A percentile compares a stretch with the other conserved stretches of the same genome.
phyloP scores from a whole-genome alignment of 2,888 invertebrate species.

The Ceratothoa steindachneri region DNA sequence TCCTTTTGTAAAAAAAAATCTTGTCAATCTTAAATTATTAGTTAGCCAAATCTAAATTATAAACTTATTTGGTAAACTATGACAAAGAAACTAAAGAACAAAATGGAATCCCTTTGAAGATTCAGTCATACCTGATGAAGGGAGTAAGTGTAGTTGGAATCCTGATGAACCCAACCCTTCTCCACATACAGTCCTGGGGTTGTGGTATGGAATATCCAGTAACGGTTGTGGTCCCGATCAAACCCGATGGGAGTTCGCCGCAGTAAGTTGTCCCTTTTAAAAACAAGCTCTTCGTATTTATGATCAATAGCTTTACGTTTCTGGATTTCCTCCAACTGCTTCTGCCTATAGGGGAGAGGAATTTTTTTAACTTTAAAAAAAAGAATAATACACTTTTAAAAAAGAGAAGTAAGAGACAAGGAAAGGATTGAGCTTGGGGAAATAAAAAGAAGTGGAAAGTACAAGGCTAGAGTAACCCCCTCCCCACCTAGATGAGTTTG shows the following conservation, averaged over 20 bases:
- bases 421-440: no score
- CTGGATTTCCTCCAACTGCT: conserved; percentile 12
- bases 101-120: no score
- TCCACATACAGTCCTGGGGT: conserved; percentile 52
- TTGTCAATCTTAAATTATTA: no score
- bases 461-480: no score
- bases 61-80: no score
- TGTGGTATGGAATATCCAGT: conserved; percentile 54
- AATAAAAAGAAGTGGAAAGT: no score
- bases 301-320: conserved; percentile 1
- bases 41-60: no score
- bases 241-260: conserved; percentile 52
- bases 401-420: background rate
- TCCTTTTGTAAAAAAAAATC: no score
- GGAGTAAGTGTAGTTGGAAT: conserved; percentile 27
- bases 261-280: conserved; percentile 20
- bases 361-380: background rate
- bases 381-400: background rate
- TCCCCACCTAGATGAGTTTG: no score
- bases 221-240: conserved; percentile 54
- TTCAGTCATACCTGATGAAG: conserved; percentile 4
- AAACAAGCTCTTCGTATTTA: conserved; percentile 8
- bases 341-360: background rate
- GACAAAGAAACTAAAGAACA: no score
- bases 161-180: conserved; percentile 46